Evolutionary conservation across 2,888 invertebrate genomes (phyloP).

Genomic region (Drosophila koepferae): DNA sequence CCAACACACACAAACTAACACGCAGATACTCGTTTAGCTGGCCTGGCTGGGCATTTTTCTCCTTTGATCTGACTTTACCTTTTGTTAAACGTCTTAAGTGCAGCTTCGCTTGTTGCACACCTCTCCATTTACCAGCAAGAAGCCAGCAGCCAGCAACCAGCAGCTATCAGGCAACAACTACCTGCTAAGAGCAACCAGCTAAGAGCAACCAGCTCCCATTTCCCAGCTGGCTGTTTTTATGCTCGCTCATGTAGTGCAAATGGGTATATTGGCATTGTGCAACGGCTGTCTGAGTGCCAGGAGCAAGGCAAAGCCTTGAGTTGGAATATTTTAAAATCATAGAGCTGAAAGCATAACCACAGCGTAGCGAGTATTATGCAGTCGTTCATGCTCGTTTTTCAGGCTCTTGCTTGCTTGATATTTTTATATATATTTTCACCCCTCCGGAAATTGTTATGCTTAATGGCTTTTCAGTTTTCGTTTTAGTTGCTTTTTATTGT

Average conservation of each 20-base stretch:
- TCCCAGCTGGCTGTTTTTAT: slow-evolving; percentile 11
- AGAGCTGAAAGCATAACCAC: too few species aligned
- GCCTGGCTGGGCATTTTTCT: slow-evolving; percentile 24
- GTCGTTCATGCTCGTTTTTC: not conserved
- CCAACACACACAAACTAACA: slow-evolving; percentile 7
- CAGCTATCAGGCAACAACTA: slow-evolving; percentile 4
- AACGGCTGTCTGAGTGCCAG: not conserved
- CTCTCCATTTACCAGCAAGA: slow-evolving; percentile 37
- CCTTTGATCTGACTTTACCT: slow-evolving; percentile 56
- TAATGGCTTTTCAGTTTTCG: slow-evolving; percentile 62
- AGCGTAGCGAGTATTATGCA: not conserved
- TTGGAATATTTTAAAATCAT: too few species aligned
- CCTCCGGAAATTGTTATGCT: slow-evolving; percentile 75
- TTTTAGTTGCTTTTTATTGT: slow-evolving; percentile 20
- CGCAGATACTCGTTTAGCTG: slow-evolving; percentile 6
- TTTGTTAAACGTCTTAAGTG: slow-evolving; percentile 72
- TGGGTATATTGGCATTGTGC: not conserved
- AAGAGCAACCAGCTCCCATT: slow-evolving; percentile 6
- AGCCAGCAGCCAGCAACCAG: not conserved
- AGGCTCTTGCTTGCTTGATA: not conserved
- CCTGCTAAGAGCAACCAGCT: slow-evolving; percentile 8
- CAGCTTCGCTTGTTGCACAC: slow-evolving; percentile 67
- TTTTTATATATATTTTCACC: slow-evolving; percentile 29
- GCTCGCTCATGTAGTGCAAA: not conserved
- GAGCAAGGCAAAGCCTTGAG: too few species aligned